Evolutionary conservation across 2,888 invertebrate species (phyloP).

Genomic region (Cerastis leucographa): DNA sequence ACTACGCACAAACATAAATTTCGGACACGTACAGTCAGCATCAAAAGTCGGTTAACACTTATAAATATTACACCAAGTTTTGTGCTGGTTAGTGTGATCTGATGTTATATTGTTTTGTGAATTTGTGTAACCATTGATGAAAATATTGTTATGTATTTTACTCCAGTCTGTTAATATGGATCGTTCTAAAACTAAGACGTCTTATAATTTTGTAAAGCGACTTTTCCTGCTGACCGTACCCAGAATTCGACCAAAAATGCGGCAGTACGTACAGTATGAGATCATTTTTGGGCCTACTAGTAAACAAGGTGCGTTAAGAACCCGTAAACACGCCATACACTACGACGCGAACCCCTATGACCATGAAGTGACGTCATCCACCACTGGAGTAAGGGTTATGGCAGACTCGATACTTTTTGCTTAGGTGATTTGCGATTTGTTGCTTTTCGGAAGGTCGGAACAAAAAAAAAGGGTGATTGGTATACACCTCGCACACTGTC

Average conservation of each 20-base stretch:
- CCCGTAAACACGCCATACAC: slow-evolving; percentile 54
- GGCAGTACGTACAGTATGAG: slow-evolving; percentile 41
- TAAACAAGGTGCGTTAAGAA: slow-evolving; percentile 56
- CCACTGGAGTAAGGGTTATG: slow-evolving; percentile 7
- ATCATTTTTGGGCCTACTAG: slow-evolving; percentile 35
- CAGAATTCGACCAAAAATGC: slow-evolving; percentile 28
- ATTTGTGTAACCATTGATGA: no score
- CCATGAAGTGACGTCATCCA: slow-evolving; percentile 35
- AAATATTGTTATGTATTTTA: no score
- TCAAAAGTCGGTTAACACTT: no score
- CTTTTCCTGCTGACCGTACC: no score
- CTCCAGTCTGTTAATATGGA: no score
- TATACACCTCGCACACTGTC: fast-evolving
- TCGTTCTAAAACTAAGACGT: no score
- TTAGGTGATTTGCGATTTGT: neutral
- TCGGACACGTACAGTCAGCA: slow-evolving; percentile 24
- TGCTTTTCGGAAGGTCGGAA: neutral
- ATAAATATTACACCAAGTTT: no score
- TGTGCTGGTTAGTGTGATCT: no score
- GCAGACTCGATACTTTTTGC: neutral
- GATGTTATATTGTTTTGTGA: no score
- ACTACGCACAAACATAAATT: slow-evolving; percentile 26
- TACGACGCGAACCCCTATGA: slow-evolving; percentile 41
- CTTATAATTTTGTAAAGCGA: no score
- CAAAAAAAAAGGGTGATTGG: neutral